A percentile compares a stretch with the other conserved stretches of the same genome.
These are phyloP conservation scores for Drosophila tani DNA, from an alignment of 1,140 invertebrate genomes.

Conservation along the genomic window DNA sequence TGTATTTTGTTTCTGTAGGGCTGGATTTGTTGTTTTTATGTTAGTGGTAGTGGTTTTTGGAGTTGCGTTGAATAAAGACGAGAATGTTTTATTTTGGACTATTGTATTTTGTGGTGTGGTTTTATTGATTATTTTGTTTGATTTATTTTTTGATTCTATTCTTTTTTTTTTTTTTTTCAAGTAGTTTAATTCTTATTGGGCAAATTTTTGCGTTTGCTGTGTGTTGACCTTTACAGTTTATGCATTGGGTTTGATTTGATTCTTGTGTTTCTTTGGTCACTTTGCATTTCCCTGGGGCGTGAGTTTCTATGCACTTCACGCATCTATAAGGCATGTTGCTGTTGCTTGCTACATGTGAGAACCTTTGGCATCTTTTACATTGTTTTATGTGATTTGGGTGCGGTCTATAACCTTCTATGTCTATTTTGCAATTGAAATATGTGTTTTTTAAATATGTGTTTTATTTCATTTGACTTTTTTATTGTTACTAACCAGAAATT, in stretches of 20 bases:
- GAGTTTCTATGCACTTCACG: too few relatives aligned
- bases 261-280: background rate
- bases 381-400: background rate
- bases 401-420: background rate
- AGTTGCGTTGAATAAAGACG: too few relatives aligned
- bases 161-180: background rate
- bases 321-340: too few relatives aligned
- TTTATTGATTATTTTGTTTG: too few relatives aligned
- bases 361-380: too few relatives aligned
- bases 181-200: background rate
- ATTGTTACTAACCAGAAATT: background rate
- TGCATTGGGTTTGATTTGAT: background rate
- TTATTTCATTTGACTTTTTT: background rate
- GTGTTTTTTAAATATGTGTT: background rate
- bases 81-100: too few relatives aligned
- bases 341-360: too few relatives aligned
- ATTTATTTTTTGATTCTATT: background rate
- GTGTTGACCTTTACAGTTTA: background rate
- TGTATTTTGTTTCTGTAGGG: too few relatives aligned
- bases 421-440: background rate
- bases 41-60: too few relatives aligned
- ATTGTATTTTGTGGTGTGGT: too few relatives aligned
- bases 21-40: too few relatives aligned
- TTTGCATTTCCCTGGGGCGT: background rate
- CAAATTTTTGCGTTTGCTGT: constrained; percentile 9